These are phyloP conservation scores for Diabrotica virgifera DNA, from an alignment of 1,140 invertebrate species.

Conservation along the genomic window DNA sequence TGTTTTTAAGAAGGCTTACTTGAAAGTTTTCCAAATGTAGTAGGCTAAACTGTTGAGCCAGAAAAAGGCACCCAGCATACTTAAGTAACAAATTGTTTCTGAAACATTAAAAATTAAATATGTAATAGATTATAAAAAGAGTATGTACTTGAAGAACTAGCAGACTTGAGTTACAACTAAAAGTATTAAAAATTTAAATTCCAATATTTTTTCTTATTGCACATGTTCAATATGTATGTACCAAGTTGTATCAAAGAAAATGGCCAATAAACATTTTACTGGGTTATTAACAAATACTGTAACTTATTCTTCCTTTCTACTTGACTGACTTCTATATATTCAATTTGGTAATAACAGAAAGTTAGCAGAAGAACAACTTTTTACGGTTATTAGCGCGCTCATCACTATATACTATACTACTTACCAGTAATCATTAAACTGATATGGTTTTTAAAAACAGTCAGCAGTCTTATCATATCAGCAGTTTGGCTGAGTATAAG, in stretches of 20 bases:
- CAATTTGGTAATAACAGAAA: too few relatives aligned
- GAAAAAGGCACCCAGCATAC: slow-evolving; percentile 73
- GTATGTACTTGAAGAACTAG: background rate
- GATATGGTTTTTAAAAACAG: slow-evolving; percentile 72
- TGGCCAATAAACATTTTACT: too few relatives aligned
- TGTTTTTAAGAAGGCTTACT: slow-evolving; percentile 50
- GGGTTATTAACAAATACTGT: too few relatives aligned
- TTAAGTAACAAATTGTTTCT: slow-evolving; percentile 73
- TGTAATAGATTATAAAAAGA: background rate
- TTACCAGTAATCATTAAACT: slow-evolving; percentile 74
- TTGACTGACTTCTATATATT: too few relatives aligned
- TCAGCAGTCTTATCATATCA: slow-evolving; percentile 73
- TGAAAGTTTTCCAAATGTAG: slow-evolving; percentile 83
- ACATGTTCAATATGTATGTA: too few relatives aligned
- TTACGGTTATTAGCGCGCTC: too few relatives aligned
- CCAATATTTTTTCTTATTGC: too few relatives aligned
- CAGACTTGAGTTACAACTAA: background rate
- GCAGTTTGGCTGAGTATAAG: slow-evolving; percentile 73
- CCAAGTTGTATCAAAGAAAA: too few relatives aligned
- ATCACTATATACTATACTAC: too few relatives aligned
- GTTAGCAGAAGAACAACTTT: too few relatives aligned
- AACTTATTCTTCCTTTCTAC: too few relatives aligned
- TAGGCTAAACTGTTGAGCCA: slow-evolving; percentile 82
- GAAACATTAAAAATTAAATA: slow-evolving; percentile 43
- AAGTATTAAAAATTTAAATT: too few relatives aligned